phyloP scores from a whole-genome alignment of 2,113 vertebrate species.

The Lycocorax pyrrhopterus region DNA sequence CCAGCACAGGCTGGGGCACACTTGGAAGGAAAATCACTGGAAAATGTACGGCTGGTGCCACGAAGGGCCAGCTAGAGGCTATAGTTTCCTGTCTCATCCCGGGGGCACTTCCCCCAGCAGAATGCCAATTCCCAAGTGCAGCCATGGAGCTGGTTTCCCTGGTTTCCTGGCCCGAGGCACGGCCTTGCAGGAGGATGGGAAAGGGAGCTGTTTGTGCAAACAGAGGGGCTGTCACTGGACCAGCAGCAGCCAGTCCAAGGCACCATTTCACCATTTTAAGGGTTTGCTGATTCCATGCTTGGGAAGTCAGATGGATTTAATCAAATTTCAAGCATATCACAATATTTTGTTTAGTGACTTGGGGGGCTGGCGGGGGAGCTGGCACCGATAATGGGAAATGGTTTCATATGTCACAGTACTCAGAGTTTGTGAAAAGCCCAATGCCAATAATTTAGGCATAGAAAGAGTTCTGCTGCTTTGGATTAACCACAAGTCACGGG shows the following conservation, averaged over 20 bases:
- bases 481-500: neutral
- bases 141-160: conserved; percentile 13
- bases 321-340: conserved; percentile 64
- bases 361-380: conserved; percentile 26
- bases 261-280: neutral
- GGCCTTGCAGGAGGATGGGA: neutral
- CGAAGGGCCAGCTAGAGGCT: neutral
- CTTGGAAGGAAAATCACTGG: neutral
- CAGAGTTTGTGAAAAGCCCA: conserved; percentile 48
- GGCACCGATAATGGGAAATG: conserved; percentile 57
- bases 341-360: conserved; percentile 57
- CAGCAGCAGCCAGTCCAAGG: conserved; percentile 3
- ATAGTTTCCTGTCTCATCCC: neutral
- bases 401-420: conserved; percentile 31
- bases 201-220: conserved; percentile 29
- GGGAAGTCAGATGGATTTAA: conserved; percentile 67
- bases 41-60: neutral
- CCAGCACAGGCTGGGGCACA: fast-evolving
- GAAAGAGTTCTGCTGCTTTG: conserved; percentile 27
- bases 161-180: conserved; percentile 24
- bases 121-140: neutral
- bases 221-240: conserved; percentile 4
- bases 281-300: conserved; percentile 41
- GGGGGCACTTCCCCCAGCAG: neutral
- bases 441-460: conserved; percentile 15